These are phyloP conservation scores for Paracanthobrama guichenoti DNA, from an alignment of 2,113 vertebrate species.

Conservation along the genomic window DNA sequence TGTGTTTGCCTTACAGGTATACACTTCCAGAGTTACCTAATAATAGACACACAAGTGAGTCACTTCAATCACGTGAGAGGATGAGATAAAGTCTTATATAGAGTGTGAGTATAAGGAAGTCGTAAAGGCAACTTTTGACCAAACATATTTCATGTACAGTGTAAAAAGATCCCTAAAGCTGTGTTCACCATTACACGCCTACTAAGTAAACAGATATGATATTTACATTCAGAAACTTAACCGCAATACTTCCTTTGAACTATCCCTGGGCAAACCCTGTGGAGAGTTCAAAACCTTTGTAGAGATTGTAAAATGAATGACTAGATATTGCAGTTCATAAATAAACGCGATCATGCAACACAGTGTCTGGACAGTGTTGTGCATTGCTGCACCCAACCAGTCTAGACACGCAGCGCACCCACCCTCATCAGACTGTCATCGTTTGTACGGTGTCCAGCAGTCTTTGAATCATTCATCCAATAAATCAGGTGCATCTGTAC, in stretches of 20 bases:
- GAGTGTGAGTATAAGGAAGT: background rate
- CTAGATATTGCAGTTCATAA: background rate
- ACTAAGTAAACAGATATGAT: constrained; percentile 61
- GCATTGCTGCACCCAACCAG: background rate
- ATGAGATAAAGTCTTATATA: background rate
- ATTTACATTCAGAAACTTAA: constrained; percentile 2
- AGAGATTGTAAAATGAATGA: constrained; percentile 23
- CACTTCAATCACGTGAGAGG: constrained; percentile 3
- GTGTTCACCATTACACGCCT: constrained; percentile 62
- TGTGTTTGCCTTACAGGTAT: constrained; percentile 15
- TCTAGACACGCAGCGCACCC: constrained; percentile 11
- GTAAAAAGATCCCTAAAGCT: background rate
- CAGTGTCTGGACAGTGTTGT: background rate
- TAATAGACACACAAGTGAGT: background rate
- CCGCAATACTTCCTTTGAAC: constrained; percentile 17
- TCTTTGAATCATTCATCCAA: constrained; percentile 37
- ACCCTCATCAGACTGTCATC: constrained; percentile 23
- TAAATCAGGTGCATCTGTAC: constrained; percentile 62
- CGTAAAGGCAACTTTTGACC: background rate
- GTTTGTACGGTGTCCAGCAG: constrained; percentile 40
- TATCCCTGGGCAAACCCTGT: constrained; percentile 5
- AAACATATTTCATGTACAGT: background rate
- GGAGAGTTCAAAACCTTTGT: constrained; percentile 1
- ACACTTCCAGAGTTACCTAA: background rate
- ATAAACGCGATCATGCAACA: background rate